Conservation (phyloP, 2,888 invertebrate species). For the Melikaiella ostensackeni region DNA sequence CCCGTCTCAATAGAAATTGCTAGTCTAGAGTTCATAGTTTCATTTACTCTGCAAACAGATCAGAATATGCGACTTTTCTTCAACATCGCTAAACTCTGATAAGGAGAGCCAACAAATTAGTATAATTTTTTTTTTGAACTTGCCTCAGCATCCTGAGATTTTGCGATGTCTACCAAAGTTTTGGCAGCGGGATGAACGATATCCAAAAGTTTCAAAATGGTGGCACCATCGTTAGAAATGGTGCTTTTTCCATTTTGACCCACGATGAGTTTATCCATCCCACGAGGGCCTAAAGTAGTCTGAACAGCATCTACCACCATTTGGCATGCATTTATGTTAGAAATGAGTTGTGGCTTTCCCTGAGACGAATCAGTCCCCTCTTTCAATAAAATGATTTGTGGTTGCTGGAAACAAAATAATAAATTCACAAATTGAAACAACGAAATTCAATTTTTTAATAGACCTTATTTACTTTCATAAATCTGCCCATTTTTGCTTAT, state of each 20-base stretch:
- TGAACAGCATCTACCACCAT: conserved; percentile 96
- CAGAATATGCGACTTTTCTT: neutral
- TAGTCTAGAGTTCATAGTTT: conserved; percentile 66
- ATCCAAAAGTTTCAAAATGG: conserved; percentile 98
- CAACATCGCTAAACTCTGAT: conserved; percentile 22
- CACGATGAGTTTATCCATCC: conserved; percentile 99
- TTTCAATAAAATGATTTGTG: conserved; percentile 97
- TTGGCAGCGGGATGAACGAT: conserved; percentile 99
- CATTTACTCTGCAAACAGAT: conserved; percentile 60
- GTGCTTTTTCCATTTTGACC: conserved; percentile 93
- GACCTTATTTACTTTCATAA: conserved; percentile 41
- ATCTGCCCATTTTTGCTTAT: conserved; percentile 45
- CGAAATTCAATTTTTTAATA: conserved; percentile 4
- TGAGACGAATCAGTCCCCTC: conserved; percentile 98
- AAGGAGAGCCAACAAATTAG: conserved; percentile 15
- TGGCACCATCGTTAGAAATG: conserved; percentile 99
- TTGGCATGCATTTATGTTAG: conserved; percentile 98
- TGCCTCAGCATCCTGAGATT: conserved; percentile 99
- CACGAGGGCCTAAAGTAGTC: conserved; percentile 98
- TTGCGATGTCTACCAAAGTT: conserved; percentile 98
- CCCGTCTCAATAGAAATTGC: conserved; percentile 59
- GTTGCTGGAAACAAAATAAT: conserved; percentile 84
- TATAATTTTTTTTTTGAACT: conserved; percentile 52
- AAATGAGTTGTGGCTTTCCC: conserved; percentile 96
- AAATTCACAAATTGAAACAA: neutral